Evolutionary conservation across 2,888 invertebrate species (phyloP), one percentile per base, ranked within the genome.

Genomic region (Tenthredo notha): DNA sequence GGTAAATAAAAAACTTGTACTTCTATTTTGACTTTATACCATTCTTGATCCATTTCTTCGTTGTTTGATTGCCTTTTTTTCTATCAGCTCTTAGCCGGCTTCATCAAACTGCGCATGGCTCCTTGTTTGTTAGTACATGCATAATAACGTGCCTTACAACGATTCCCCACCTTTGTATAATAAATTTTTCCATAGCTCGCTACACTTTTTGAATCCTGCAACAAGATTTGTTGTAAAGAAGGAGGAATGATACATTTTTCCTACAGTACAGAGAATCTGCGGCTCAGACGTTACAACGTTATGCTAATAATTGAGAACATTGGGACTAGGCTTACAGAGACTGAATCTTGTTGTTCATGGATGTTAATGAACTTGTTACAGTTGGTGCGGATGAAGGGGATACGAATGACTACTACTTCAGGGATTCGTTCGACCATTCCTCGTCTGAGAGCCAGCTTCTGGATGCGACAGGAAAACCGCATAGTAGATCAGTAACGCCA

Each of bases 361-460:
- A 54, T 33, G 54, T 29, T 47, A 29, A 75, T 72, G 7, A 47
- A 65, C 85, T 47, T 89, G 90, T 92, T 91, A 84, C 91, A 93
- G 93, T 92, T 86, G 92, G 91, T 43, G 91, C 91, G 80, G 90
- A 91, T 86, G 93, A 93, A 75, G 91, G 92, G 70, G 93, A 93
- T 85, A 88, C 92, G 91, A 95, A 95, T 89, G 96, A 96, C 91
- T 97, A 96, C 93, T 96, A 96, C 93, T 95, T 96, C 91, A 96
- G 97, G 54, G 97, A 97, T 93, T 97, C 96, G 89, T 95, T 96
- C 90, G 96, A 97, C 91, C 97, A 97, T 92, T 97, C 97, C 74
- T 97, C 97, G 40, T 96, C 97, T 18, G 97, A 97, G 93, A 97
- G 97, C 85, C 96, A 96, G 89, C 94, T 96, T 88, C 90, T 95